Percentiles rank a stretch among this genome's conserved stretches.
phyloP scores from a whole-genome alignment of 53 echinoderm and acorn worm genomes.

The Temnopleurus reevesii region DNA sequence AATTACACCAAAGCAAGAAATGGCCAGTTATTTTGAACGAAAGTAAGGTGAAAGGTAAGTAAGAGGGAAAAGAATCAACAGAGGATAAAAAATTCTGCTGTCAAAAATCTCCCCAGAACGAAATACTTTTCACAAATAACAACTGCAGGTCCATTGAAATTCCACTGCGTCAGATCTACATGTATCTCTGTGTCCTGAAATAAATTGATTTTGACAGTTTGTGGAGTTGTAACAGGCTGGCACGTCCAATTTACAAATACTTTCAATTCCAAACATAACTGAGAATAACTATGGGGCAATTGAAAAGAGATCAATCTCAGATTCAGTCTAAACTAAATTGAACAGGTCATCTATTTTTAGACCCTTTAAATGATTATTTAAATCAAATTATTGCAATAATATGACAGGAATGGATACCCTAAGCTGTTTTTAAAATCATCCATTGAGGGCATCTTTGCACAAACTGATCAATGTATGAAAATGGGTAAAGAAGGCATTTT shows the following conservation, averaged over 20 bases:
- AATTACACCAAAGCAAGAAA: too few species aligned
- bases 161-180: background rate
- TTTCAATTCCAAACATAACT: background rate
- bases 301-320: background rate
- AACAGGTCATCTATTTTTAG: background rate
- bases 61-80: too few species aligned
- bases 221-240: background rate
- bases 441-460: too few species aligned
- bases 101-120: background rate
- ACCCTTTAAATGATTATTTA: background rate
- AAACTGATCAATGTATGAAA: too few species aligned
- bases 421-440: too few species aligned
- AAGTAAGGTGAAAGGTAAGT: too few species aligned
- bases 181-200: background rate
- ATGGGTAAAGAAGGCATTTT: too few species aligned
- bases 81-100: too few species aligned
- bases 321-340: background rate
- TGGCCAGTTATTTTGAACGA: too few species aligned
- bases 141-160: background rate
- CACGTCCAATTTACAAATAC: background rate
- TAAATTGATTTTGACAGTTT: conserved; percentile 3
- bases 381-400: background rate
- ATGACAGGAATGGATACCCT: too few species aligned
- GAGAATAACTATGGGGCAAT: background rate
- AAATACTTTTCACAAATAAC: background rate